Percentiles rank a stretch among this genome's conserved stretches.
Evolutionary conservation across 2,113 vertebrate genomes (phyloP).

Genomic region (Sula dactylatra): DNA sequence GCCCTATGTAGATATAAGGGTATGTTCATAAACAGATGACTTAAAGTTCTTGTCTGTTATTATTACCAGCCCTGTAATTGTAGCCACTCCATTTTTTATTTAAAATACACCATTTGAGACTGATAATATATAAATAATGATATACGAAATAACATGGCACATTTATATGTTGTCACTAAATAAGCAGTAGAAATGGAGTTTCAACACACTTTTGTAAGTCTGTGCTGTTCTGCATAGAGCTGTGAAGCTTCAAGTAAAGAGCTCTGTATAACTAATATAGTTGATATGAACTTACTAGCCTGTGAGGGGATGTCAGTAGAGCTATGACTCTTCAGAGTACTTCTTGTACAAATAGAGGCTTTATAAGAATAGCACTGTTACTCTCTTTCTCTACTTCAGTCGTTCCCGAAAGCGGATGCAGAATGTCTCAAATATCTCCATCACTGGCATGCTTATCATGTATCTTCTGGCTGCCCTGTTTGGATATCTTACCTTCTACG

Average conservation of each 20-base stretch:
- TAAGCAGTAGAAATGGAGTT: not conserved
- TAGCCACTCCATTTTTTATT: not conserved
- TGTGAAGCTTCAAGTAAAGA: not conserved
- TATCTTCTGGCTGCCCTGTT: constrained; percentile 93
- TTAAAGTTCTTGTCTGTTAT: not conserved
- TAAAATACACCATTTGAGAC: not conserved
- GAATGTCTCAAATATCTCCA: constrained; percentile 91
- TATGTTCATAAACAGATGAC: not conserved
- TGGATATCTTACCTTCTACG: constrained; percentile 94
- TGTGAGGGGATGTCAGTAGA: not conserved
- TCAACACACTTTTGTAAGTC: not conserved
- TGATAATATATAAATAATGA: not conserved
- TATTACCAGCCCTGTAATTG: not conserved
- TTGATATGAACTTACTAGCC: not conserved
- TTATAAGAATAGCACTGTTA: not conserved
- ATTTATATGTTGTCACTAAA: not conserved
- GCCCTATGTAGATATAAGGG: not conserved
- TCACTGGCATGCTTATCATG: constrained; percentile 93
- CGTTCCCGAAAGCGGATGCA: constrained; percentile 91
- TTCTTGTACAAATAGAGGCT: not conserved
- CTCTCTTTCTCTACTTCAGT: constrained; percentile 67
- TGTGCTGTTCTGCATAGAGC: not conserved
- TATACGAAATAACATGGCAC: not conserved
- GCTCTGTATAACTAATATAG: not conserved
- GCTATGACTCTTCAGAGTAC: not conserved